phyloP scores from a whole-genome alignment of 2,113 vertebrate genomes.

The Cyprinodon brontotheroides region DNA sequence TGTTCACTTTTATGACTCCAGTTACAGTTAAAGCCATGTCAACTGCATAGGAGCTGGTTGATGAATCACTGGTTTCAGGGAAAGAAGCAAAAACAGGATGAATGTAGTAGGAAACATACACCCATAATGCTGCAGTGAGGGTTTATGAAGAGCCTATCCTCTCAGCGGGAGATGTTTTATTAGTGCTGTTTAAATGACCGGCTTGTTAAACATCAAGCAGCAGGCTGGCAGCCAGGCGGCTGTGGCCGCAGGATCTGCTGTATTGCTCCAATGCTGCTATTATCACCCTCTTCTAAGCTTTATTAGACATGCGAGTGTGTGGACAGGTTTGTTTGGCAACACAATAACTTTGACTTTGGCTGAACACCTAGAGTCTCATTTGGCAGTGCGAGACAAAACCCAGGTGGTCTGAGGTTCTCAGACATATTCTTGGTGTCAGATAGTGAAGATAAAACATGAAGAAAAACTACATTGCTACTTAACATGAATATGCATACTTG shows the following conservation, averaged over 20 bases:
- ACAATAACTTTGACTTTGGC: slow-evolving; percentile 71
- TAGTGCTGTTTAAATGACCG: slow-evolving; percentile 76
- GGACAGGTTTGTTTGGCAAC: slow-evolving; percentile 68
- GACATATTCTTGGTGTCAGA: slow-evolving; percentile 30
- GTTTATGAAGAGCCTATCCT: slow-evolving; percentile 72
- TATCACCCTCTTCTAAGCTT: slow-evolving; percentile 69
- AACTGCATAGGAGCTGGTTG: slow-evolving; percentile 59
- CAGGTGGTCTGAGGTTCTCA: slow-evolving; percentile 54
- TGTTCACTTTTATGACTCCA: slow-evolving; percentile 74
- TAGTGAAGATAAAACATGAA: slow-evolving; percentile 12
- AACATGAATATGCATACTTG: too few species aligned
- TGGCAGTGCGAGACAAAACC: slow-evolving; percentile 46
- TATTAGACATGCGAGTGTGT: slow-evolving; percentile 69
- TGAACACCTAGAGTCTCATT: slow-evolving; percentile 65
- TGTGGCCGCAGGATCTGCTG: slow-evolving; percentile 48
- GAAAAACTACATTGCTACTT: background rate
- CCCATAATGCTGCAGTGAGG: slow-evolving; percentile 54
- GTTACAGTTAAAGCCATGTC: slow-evolving; percentile 73
- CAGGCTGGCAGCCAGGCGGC: slow-evolving; percentile 55
- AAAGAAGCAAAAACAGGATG: background rate
- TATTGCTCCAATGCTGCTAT: slow-evolving; percentile 59
- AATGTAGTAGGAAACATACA: slow-evolving; percentile 27
- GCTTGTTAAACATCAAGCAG: slow-evolving; percentile 79
- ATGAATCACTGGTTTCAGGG: slow-evolving; percentile 45
- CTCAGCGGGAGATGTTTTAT: slow-evolving; percentile 78